Conservation (phyloP, 1,140 invertebrate genomes). For the Penaeus vannamei region DNA sequence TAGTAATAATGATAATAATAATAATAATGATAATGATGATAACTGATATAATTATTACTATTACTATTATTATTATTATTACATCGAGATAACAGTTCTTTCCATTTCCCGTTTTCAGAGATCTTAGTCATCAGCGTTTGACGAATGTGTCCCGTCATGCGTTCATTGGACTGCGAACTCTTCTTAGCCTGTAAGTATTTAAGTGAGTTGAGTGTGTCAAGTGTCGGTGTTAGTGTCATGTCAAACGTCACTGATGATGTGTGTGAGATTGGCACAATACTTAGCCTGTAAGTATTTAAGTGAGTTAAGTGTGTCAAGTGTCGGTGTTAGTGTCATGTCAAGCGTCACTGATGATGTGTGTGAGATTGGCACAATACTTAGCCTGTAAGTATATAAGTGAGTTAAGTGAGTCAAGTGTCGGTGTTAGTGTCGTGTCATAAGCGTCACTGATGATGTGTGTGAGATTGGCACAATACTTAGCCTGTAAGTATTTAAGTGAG, state of each 20-base stretch:
- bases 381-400: slow-evolving; percentile 12
- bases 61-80: too few relatives aligned
- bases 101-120: background rate
- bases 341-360: too few relatives aligned
- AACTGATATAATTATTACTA: too few relatives aligned
- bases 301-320: background rate
- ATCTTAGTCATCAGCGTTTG: slow-evolving; percentile 36
- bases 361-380: background rate
- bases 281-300: slow-evolving; percentile 29
- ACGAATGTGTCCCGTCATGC: slow-evolving; percentile 13
- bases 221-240: too few relatives aligned
- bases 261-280: background rate
- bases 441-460: too few relatives aligned
- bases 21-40: too few relatives aligned
- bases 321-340: too few relatives aligned
- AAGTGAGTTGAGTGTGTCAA: background rate
- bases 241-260: too few relatives aligned
- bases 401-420: background rate
- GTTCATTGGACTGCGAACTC: slow-evolving; percentile 29
- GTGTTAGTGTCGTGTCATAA: too few relatives aligned
- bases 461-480: background rate
- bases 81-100: background rate
- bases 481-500: slow-evolving; percentile 7
- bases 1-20: too few relatives aligned
- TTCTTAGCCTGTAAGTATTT: slow-evolving; percentile 41